Conservation (phyloP, 2,113 vertebrate species). For the Otocyon megalotis region DNA sequence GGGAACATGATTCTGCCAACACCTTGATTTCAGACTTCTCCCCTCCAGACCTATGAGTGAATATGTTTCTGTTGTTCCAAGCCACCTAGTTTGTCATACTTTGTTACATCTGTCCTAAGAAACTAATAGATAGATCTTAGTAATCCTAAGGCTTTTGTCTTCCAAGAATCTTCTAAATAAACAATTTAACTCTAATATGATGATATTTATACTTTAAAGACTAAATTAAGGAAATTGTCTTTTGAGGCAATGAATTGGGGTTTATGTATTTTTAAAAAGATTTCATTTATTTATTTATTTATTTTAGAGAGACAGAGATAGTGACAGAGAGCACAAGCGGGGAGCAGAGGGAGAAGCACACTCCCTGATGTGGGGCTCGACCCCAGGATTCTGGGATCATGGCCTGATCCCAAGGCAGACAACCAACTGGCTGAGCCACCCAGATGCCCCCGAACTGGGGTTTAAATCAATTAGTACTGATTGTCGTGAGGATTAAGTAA, state of each 20-base stretch:
- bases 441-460: background rate
- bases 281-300: too few species aligned
- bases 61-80: background rate
- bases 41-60: too few species aligned
- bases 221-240: conserved; percentile 12
- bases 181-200: background rate
- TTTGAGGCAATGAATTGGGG: background rate
- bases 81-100: background rate
- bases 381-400: too few species aligned
- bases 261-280: background rate
- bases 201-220: background rate
- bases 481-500: background rate
- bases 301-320: too few species aligned
- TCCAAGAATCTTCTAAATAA: conserved; percentile 27
- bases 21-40: background rate
- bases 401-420: too few species aligned
- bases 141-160: background rate
- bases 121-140: background rate
- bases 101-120: background rate
- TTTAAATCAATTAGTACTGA: background rate
- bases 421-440: too few species aligned
- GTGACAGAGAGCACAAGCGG: too few species aligned
- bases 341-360: too few species aligned
- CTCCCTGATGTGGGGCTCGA: too few species aligned
- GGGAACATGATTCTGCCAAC: background rate